Evolutionary conservation across 2,797 vertebrate species (phyloP).

Genomic region (Alectoris magna): DNA sequence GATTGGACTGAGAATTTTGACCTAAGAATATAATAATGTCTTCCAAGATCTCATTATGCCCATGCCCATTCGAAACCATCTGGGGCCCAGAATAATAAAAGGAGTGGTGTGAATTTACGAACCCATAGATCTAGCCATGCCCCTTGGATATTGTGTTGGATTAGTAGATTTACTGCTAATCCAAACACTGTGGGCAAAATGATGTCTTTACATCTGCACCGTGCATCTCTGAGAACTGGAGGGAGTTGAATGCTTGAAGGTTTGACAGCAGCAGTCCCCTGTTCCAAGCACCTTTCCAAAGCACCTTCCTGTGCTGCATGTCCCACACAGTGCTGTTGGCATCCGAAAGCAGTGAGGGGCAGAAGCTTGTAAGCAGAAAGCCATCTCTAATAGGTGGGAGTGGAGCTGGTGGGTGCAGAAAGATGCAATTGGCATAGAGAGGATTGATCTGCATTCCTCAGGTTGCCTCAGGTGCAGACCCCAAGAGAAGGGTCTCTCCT

Average conservation of each 20-base stretch:
- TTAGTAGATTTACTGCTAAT: constrained; percentile 76
- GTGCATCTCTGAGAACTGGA: constrained; percentile 31
- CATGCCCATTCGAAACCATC: constrained; percentile 66
- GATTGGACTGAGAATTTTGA: constrained; percentile 72
- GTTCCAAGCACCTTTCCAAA: constrained; percentile 43
- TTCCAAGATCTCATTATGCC: constrained; percentile 76
- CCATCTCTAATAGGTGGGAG: constrained; percentile 38
- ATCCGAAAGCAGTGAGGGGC: background rate
- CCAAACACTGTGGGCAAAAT: constrained; percentile 67
- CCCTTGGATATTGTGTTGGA: constrained; percentile 69
- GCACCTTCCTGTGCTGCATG: constrained; percentile 30
- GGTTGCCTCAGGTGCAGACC: constrained; percentile 47
- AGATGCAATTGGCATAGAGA: background rate
- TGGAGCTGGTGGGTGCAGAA: background rate
- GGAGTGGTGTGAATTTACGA: constrained; percentile 71
- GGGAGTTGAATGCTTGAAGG: constrained; percentile 50
- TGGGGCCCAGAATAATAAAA: constrained; percentile 71
- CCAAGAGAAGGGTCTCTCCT: background rate
- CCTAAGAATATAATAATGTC: constrained; percentile 76
- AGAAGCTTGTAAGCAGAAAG: background rate
- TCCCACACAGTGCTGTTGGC: background rate
- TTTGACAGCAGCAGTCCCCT: constrained; percentile 46
- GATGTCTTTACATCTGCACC: constrained; percentile 68
- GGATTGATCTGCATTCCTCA: background rate
- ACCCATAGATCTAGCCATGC: constrained; percentile 60